A percentile compares a stretch with the other conserved stretches of the same genome.
These are phyloP conservation scores for Sarotherodon lohbergeri DNA, from an alignment of 2,113 vertebrate species.

Conservation along the genomic window DNA sequence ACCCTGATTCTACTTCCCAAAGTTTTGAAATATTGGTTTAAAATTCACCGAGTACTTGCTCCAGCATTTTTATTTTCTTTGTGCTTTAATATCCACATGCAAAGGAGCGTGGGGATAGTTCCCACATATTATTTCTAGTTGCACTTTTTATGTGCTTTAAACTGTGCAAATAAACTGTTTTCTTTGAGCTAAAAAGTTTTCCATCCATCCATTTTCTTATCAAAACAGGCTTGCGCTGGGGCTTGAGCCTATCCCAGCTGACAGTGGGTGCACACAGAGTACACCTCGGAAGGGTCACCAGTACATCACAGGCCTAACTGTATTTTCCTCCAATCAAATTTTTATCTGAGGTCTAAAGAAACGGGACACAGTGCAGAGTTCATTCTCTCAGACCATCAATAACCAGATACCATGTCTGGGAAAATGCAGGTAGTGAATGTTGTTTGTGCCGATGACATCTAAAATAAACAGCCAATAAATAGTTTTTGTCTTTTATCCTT, in stretches of 20 bases:
- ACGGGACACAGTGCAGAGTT: background rate
- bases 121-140: background rate
- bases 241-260: background rate
- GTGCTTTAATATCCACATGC: background rate
- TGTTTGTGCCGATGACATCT: slow-evolving; percentile 6
- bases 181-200: background rate
- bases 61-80: background rate
- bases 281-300: background rate
- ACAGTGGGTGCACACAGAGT: background rate
- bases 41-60: background rate
- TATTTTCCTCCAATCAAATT: background rate
- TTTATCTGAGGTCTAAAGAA: background rate
- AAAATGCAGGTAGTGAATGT: background rate
- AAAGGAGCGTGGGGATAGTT: background rate
- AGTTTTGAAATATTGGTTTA: background rate
- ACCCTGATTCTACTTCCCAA: background rate
- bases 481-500: slow-evolving; percentile 23
- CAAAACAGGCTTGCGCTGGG: background rate
- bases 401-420: background rate
- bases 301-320: background rate
- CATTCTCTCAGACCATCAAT: background rate
- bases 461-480: background rate
- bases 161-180: background rate
- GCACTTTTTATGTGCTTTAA: background rate
- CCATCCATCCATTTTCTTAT: background rate